Evolutionary conservation across 2,797 vertebrate genomes (phyloP), one percentile per base, ranked within the genome.

Genomic region (Scyliorhinus canicula): DNA sequence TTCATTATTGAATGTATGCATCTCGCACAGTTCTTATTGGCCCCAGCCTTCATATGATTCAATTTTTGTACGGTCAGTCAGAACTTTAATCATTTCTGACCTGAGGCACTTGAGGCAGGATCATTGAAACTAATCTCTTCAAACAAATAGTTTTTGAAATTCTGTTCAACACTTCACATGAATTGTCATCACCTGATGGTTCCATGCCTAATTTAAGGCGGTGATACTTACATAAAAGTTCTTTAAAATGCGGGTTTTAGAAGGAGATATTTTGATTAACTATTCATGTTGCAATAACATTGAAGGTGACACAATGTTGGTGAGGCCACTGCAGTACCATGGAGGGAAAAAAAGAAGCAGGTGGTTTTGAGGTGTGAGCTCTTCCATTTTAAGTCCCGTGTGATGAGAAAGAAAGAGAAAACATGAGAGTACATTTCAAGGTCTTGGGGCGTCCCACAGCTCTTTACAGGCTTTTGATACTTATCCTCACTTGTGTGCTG

Each of bases 141-240:
- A 90, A 90, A 90, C 86, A 60, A 88, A 90, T 82, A n/a, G 52
- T 19, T 5, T 86, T 90, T 90, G 86, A 57, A 90, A 90, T 90
- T 57, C 52, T 57, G 12, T 19, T 90, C 26, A 24, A 31, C 19
- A 11, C 84, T 85, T 50, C 84, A 85, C 47, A 21, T 50, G 21
- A 28, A 50, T 6, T 52, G 84, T 52, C 28, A 31, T 52, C 19
- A 12, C 55, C 52, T 57, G 55, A 57, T 35, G 35, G 35, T 35
- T 57, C 3, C 0, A 14, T n/a, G 85, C 31, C 12, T 90, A 35
- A 90, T 55, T 60, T 60, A 90, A 57, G 52, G 24, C 3, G 6
- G 52, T 88, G 31, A 57, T 57, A 21, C 5, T 90, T 60, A 6
- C 6, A 60, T 2, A 82, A 82, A 82, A 21, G 40, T 24, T 82